These are phyloP conservation scores for Cisticola juncidis DNA, from an alignment of 2,113 vertebrate species.

Conservation along the genomic window DNA sequence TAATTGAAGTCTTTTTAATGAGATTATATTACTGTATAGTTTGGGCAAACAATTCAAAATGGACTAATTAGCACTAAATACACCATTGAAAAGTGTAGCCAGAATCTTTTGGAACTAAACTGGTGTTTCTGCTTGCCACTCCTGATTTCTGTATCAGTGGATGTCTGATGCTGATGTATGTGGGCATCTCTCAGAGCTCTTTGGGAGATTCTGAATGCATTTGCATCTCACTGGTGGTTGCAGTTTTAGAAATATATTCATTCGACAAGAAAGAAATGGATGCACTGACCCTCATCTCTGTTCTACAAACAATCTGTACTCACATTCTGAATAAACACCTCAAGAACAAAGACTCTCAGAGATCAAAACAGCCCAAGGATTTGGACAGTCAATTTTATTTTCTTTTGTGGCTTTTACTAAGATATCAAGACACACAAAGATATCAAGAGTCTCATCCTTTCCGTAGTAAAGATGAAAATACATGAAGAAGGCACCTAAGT, in stretches of 20 bases:
- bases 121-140: background rate
- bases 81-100: background rate
- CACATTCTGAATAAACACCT: background rate
- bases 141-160: background rate
- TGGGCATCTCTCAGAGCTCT: background rate
- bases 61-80: slow-evolving; percentile 45
- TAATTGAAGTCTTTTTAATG: slow-evolving; percentile 61
- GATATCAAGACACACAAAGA: background rate
- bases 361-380: background rate
- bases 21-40: background rate
- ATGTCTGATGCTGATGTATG: background rate
- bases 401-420: background rate
- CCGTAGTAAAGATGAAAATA: background rate
- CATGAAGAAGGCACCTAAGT: background rate
- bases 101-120: background rate
- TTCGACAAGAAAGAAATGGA: background rate
- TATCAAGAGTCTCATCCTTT: background rate
- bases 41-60: slow-evolving; percentile 41
- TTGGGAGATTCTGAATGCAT: background rate
- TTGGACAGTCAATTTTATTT: background rate
- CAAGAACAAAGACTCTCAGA: background rate
- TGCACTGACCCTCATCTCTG: background rate
- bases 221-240: background rate
- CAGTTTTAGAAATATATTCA: background rate
- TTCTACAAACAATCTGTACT: background rate